Evolutionary conservation across 2,113 vertebrate species (phyloP).

Genomic region (Struthio camelus): DNA sequence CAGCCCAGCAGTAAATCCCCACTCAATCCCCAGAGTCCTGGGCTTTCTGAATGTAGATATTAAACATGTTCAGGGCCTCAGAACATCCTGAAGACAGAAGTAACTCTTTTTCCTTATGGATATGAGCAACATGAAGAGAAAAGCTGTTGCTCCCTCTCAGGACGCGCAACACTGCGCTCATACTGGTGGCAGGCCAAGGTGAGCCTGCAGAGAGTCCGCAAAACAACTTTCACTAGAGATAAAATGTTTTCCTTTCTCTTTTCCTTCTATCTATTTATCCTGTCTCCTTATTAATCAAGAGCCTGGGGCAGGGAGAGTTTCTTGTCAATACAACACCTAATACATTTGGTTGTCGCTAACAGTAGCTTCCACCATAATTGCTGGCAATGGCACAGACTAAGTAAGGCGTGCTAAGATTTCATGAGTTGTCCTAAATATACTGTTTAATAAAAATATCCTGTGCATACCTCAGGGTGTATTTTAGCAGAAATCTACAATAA

Average conservation of each 20-base stretch:
- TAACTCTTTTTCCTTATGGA: neutral
- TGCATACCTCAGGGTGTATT: neutral
- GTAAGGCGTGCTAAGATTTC: neutral
- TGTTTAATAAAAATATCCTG: neutral
- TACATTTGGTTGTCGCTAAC: neutral
- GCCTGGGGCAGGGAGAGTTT: neutral
- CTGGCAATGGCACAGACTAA: neutral
- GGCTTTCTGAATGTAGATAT: neutral
- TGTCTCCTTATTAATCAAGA: neutral
- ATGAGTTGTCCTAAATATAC: neutral
- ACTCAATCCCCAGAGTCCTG: neutral
- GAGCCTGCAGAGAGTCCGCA: neutral
- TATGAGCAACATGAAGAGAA: neutral
- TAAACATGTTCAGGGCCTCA: rapidly evolving
- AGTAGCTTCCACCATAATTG: neutral
- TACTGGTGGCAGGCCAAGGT: neutral
- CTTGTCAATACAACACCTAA: neutral
- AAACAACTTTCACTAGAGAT: neutral
- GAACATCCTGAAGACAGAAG: neutral
- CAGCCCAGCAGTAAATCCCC: neutral
- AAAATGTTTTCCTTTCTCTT: neutral
- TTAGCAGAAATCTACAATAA: neutral
- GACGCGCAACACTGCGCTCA: neutral
- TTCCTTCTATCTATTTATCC: neutral
- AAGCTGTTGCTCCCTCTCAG: neutral